Base-by-base conservation (phyloP, 2,888 invertebrate species). In the Altica lythri region DNA sequence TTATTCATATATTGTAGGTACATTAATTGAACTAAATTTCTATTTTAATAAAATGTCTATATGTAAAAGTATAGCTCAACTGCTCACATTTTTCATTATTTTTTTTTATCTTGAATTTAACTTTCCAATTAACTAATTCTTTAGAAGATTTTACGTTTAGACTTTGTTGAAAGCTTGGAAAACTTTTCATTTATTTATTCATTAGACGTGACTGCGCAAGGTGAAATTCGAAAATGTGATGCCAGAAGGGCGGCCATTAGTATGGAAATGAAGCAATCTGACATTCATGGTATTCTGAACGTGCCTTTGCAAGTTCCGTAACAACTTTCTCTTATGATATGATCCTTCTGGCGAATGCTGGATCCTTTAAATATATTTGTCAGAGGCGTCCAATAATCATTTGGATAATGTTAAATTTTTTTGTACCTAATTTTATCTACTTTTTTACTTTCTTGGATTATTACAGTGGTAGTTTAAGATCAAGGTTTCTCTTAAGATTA, bases 241-340 rank as follows among this genome's bases (percentile, higher is more conserved):
- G 12, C 38, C 38, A 53, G 47, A 53, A 48, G 40, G 57, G 53
- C 49, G 29, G 6, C 64, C 63, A 71, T 71, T 67, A 65, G 61
- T 60, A 72, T 72, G 72, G 66, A 73, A 73, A 73, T 72, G 56
- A 61, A 58, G 59, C 66, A 64, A 66, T 70, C 69, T 66, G 63
- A 62, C 63, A 73, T 73, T 73, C 73, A 73, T 72, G 66, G 71
- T 72, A 72, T 73, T 70, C 72, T 64, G 68, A 70, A 69, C 73
- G 73, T 72, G 73, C 72, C 72, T 74, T 73, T 72, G 67, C 70
- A 71, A 49, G 68, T 66, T 68, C 59, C 57, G 67, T 67, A 69
- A 68, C 67, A 70, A 70, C 68, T 68, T 55, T 47, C 49, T 65
- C 68, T 66, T 69, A 68, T 65, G 67, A 42, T 48, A 53, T 51